These are phyloP conservation scores for Discoglossus pictus DNA, from an alignment of 2,797 vertebrate genomes.

Conservation along the genomic window DNA sequence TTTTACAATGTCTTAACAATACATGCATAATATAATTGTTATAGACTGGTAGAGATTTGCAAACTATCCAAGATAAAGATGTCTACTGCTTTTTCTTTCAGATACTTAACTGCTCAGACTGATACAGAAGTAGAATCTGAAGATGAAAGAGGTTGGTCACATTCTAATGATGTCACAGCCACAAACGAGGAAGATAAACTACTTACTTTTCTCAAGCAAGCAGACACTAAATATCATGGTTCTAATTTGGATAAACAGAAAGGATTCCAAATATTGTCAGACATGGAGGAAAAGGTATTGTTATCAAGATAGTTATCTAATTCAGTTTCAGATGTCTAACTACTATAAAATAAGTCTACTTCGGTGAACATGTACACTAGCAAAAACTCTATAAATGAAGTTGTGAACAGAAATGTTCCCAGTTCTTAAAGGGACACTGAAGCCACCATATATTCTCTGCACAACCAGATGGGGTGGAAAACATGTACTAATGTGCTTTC, in stretches of 20 bases:
- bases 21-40: no score
- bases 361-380: no score
- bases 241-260: slow-evolving; percentile 77
- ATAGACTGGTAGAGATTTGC: no score
- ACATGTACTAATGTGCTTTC: no score
- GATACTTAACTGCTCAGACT: slow-evolving; percentile 91
- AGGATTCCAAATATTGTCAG: slow-evolving; percentile 76
- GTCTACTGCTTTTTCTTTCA: slow-evolving; percentile 68
- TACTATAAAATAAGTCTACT: not conserved
- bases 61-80: no score
- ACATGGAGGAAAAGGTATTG: slow-evolving; percentile 78
- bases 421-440: no score
- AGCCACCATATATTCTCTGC: no score
- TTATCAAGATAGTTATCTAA: not conserved
- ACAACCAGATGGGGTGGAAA: no score
- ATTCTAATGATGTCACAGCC: slow-evolving; percentile 37
- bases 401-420: no score
- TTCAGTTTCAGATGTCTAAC: slow-evolving; percentile 12
- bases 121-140: slow-evolving; percentile 77
- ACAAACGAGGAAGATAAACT: slow-evolving; percentile 69
- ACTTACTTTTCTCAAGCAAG: slow-evolving; percentile 71
- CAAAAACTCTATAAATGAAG: no score
- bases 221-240: slow-evolving; percentile 76
- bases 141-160: slow-evolving; percentile 64
- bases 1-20: no score